Percentiles rank a stretch among this genome's conserved stretches.
Evolutionary conservation across 2,888 invertebrate species (phyloP).

Genomic region (Petrolisthes manimaculis): DNA sequence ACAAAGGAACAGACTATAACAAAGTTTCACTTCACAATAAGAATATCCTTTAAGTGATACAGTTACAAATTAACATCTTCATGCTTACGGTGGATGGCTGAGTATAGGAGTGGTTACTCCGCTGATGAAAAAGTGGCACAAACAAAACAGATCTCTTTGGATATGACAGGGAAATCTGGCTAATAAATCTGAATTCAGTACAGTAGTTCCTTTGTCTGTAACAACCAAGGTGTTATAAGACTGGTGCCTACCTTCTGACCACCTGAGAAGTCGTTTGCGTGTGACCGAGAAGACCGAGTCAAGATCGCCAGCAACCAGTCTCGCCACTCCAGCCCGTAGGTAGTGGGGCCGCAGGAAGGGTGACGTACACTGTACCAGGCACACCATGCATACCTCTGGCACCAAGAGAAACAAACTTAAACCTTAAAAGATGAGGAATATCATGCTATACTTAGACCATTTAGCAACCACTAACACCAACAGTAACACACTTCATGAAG

Average conservation of each 20-base stretch:
- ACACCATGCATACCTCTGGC: slow-evolving; percentile 74
- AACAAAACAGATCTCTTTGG: no score
- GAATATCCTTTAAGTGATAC: no score
- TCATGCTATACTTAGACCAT: no score
- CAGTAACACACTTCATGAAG: no score
- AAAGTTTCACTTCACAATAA: no score
- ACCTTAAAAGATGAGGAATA: not conserved
- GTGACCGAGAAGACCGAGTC: slow-evolving; percentile 82
- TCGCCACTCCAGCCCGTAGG: slow-evolving; percentile 74
- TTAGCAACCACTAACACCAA: no score
- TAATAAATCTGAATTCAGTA: not conserved
- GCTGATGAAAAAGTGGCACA: no score
- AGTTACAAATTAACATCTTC: no score
- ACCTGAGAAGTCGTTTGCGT: slow-evolving; percentile 73
- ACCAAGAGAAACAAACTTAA: not conserved
- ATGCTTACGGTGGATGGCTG: no score
- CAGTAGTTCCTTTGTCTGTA: not conserved
- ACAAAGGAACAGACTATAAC: no score
- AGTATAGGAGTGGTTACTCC: no score
- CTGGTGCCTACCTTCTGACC: slow-evolving; percentile 68
- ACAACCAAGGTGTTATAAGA: not conserved
- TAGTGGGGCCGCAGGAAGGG: slow-evolving; percentile 77
- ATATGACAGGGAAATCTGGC: no score
- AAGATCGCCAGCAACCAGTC: slow-evolving; percentile 70
- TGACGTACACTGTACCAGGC: slow-evolving; percentile 82